Evolutionary conservation across 2,797 vertebrate species (phyloP).

Genomic region (Parauchenoglanis ngamensis): DNA sequence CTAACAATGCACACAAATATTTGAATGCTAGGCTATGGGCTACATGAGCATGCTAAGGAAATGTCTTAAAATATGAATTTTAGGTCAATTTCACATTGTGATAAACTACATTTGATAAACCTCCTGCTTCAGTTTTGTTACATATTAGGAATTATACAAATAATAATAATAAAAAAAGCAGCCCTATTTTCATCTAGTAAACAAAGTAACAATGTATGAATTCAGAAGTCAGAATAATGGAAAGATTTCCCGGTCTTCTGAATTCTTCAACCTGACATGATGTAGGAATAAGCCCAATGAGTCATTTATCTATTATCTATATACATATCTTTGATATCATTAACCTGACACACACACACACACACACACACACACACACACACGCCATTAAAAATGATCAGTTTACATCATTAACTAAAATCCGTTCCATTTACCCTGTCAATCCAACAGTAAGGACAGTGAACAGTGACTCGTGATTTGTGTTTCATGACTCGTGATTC

Average conservation of each 20-base stretch:
- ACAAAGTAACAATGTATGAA: neutral
- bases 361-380: constrained; percentile 52
- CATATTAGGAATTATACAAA: neutral
- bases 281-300: neutral
- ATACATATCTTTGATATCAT: neutral
- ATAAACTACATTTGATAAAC: neutral
- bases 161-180: neutral
- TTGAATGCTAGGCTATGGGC: neutral
- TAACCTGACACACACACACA: constrained; percentile 59
- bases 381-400: constrained; percentile 27
- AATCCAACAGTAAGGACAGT: constrained; percentile 66
- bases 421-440: constrained; percentile 53
- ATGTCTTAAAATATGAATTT: neutral
- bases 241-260: neutral
- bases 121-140: neutral
- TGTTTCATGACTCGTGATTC: constrained; percentile 34
- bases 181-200: neutral
- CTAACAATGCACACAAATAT: neutral
- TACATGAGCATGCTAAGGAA: neutral
- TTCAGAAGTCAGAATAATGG: neutral
- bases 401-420: constrained; percentile 67
- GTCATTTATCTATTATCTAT: neutral
- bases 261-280: neutral
- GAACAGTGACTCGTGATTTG: constrained; percentile 62
- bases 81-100: neutral